A percentile compares a stretch with the other conserved stretches of the same genome.
phyloP scores from a whole-genome alignment of 2,888 invertebrate species.

The Pegoplata infirma region DNA sequence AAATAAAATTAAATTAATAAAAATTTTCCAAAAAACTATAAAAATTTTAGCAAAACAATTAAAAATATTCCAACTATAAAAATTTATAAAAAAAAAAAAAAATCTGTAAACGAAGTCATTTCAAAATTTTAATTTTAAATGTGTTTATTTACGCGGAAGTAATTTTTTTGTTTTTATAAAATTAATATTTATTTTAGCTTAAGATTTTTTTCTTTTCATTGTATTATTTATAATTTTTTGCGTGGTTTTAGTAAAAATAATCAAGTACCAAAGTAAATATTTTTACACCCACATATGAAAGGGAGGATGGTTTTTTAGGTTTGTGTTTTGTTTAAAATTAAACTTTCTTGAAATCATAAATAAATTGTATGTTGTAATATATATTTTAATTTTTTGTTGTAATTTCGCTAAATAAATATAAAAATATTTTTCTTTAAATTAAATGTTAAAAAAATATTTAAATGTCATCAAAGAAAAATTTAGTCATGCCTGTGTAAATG shows the following conservation, averaged over 20 bases:
- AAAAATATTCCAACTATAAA: no score
- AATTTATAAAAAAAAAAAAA: not conserved
- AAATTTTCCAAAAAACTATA: constrained; percentile 19
- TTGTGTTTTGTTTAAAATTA: not conserved
- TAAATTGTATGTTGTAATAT: not conserved
- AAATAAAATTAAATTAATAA: constrained; percentile 9
- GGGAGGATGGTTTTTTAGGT: not conserved
- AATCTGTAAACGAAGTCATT: not conserved
- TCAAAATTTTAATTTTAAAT: not conserved
- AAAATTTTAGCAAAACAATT: not conserved
- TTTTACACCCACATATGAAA: not conserved
- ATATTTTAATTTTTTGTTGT: no score
- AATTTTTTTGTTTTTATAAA: not conserved
- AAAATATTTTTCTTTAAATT: not conserved
- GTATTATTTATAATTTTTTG: not conserved
- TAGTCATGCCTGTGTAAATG: no score
- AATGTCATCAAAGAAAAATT: no score
- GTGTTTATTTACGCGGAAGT: not conserved
- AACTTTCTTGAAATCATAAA: not conserved
- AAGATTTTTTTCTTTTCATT: not conserved
- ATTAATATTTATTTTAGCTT: not conserved
- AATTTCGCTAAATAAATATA: not conserved
- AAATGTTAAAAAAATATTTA: not conserved
- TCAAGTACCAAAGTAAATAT: not conserved
- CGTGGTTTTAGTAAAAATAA: not conserved